Percentiles rank a stretch among this genome's conserved stretches.
phyloP scores from a whole-genome alignment of 2,888 invertebrate species.

The Scrobipalpa atriplicella region DNA sequence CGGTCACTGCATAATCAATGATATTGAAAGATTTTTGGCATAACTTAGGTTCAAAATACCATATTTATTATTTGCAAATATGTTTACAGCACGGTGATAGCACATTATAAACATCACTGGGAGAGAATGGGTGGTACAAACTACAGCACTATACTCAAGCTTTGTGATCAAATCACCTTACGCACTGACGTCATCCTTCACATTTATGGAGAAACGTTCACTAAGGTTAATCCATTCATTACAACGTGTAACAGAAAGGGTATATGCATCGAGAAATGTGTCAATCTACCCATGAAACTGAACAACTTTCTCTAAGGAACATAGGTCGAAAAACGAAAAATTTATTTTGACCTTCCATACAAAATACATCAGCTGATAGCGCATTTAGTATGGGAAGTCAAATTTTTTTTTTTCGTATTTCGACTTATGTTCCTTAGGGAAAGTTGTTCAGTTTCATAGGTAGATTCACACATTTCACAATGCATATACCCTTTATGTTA shows the following conservation, averaged over 20 bases:
- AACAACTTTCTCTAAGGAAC: not conserved
- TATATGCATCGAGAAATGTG: too few species aligned
- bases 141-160: slow-evolving; percentile 61
- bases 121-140: slow-evolving; percentile 67
- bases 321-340: not conserved
- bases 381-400: too few species aligned
- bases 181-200: slow-evolving; percentile 67
- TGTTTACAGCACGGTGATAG: slow-evolving; percentile 52
- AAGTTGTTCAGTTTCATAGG: too few species aligned
- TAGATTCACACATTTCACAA: too few species aligned
- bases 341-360: not conserved
- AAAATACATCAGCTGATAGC: not conserved
- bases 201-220: slow-evolving; percentile 67
- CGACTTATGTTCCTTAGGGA: too few species aligned
- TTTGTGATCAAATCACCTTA: slow-evolving; percentile 68
- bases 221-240: slow-evolving; percentile 48
- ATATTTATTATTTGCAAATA: too few species aligned
- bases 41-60: too few species aligned
- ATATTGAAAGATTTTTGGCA: too few species aligned
- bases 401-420: too few species aligned
- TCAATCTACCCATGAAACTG: not conserved
- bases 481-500: too few species aligned
- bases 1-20: too few species aligned
- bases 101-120: slow-evolving; percentile 67
- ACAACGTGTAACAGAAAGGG: too few species aligned